These are phyloP conservation scores for Danio kyathit DNA, from an alignment of 2,797 vertebrate species.

Conservation along the genomic window DNA sequence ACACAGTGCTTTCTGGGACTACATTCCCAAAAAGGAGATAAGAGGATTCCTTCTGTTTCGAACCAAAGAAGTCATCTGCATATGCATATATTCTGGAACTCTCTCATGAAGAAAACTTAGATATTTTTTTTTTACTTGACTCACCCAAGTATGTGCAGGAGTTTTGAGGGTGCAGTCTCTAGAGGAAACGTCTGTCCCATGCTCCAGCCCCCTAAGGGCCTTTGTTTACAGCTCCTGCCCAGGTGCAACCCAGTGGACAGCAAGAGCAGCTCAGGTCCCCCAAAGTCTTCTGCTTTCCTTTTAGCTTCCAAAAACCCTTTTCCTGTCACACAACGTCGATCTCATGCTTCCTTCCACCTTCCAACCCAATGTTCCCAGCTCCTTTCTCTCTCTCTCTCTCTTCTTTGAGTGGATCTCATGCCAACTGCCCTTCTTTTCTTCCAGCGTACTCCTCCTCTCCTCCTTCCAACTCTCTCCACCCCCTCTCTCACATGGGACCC, in stretches of 20 bases:
- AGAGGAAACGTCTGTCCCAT: slow-evolving; percentile 84
- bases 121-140: slow-evolving; percentile 56
- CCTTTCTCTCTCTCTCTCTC: slow-evolving; percentile 40
- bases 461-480: slow-evolving; percentile 64
- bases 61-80: not conserved
- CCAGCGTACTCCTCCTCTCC: slow-evolving; percentile 47
- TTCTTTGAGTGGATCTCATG: slow-evolving; percentile 48
- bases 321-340: slow-evolving; percentile 46
- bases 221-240: slow-evolving; percentile 60
- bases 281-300: slow-evolving; percentile 9
- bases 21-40: not conserved
- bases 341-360: slow-evolving; percentile 55
- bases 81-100: not conserved
- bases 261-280: slow-evolving; percentile 60
- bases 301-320: slow-evolving; percentile 45
- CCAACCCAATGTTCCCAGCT: slow-evolving; percentile 39
- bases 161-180: slow-evolving; percentile 74
- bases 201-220: slow-evolving; percentile 79
- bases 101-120: not conserved
- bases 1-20: not conserved
- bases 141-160: slow-evolving; percentile 74
- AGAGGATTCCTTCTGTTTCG: not conserved
- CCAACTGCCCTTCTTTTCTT: slow-evolving; percentile 56
- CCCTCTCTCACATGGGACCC: slow-evolving; percentile 43
- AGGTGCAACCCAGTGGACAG: slow-evolving; percentile 53